phyloP scores from a whole-genome alignment of 2,888 invertebrate genomes.

The Carcina quercana region DNA sequence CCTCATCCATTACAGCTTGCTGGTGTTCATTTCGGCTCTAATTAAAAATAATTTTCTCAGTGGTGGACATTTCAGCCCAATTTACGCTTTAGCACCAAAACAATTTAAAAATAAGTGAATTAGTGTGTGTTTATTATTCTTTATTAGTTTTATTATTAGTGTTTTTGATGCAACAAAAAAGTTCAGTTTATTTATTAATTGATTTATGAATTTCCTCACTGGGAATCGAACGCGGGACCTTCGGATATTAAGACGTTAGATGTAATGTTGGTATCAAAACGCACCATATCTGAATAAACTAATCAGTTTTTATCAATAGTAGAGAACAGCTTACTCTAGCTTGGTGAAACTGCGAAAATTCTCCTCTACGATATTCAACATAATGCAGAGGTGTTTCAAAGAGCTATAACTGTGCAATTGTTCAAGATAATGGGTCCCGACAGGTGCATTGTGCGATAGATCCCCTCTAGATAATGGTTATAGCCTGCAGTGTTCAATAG shows the following conservation, averaged over 20 bases:
- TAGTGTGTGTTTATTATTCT: conserved; percentile 37
- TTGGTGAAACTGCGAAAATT: conserved; percentile 14
- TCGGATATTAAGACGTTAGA: not conserved
- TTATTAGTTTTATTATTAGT: conserved; percentile 13
- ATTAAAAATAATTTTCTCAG: conserved; percentile 37
- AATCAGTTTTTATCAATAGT: too few relatives aligned
- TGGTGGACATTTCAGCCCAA: conserved; percentile 36
- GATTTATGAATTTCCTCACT: not conserved
- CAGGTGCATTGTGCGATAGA: conserved; percentile 39
- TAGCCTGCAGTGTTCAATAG: too few relatives aligned
- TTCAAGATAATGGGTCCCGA: conserved; percentile 38
- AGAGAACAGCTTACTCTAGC: not conserved
- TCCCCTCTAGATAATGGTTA: conserved; percentile 32
- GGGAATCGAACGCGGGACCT: not conserved
- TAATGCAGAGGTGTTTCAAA: conserved; percentile 15
- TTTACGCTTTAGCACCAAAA: conserved; percentile 41
- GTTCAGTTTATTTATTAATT: not conserved
- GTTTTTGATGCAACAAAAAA: not conserved
- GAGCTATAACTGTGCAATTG: conserved; percentile 33
- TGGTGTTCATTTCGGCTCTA: conserved; percentile 35
- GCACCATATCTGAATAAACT: not conserved
- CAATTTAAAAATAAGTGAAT: conserved; percentile 43
- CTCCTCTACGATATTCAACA: conserved; percentile 20
- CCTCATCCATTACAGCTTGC: conserved; percentile 21
- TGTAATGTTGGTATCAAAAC: not conserved